Conservation (phyloP, 2,797 vertebrate genomes). For the Geotrypetes seraphini region DNA sequence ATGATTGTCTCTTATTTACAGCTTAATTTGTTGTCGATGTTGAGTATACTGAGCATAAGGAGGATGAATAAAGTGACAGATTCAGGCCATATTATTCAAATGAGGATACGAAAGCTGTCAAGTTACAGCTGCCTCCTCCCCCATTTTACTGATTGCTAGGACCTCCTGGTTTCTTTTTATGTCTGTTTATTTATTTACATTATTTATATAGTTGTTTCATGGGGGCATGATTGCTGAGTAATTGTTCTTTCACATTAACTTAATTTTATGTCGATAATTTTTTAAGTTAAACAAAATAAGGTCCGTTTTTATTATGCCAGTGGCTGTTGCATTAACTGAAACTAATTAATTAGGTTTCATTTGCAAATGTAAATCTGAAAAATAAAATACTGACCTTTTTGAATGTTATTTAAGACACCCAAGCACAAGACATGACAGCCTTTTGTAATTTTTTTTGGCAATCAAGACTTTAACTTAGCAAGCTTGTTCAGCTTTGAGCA, state of each 20-base stretch:
- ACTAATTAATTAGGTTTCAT: slow-evolving; percentile 38
- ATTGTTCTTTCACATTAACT: slow-evolving; percentile 57
- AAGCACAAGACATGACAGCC: no score
- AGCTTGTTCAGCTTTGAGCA: slow-evolving; percentile 20
- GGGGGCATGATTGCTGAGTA: slow-evolving; percentile 35
- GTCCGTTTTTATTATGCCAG: slow-evolving; percentile 53
- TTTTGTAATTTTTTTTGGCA: not conserved
- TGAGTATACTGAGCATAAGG: slow-evolving; percentile 85
- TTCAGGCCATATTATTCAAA: slow-evolving; percentile 98
- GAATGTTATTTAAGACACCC: no score
- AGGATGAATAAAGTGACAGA: slow-evolving; percentile 89
- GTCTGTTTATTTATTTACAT: not conserved
- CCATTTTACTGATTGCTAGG: slow-evolving; percentile 58
- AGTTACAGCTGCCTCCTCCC: slow-evolving; percentile 81
- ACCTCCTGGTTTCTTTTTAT: slow-evolving; percentile 52
- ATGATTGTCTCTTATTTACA: slow-evolving; percentile 81
- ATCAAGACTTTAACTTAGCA: slow-evolving; percentile 6
- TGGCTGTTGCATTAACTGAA: slow-evolving; percentile 49
- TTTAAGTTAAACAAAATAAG: slow-evolving; percentile 41
- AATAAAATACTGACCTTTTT: no score
- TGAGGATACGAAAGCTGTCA: slow-evolving; percentile 83
- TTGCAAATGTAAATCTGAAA: not conserved
- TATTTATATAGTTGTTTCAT: no score
- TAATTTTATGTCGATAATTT: slow-evolving; percentile 56
- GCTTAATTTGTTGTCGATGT: slow-evolving; percentile 86